Evolutionary conservation across 2,888 invertebrate species (phyloP), one percentile per base, ranked within the genome.

Genomic region (Prosapia bicincta): DNA sequence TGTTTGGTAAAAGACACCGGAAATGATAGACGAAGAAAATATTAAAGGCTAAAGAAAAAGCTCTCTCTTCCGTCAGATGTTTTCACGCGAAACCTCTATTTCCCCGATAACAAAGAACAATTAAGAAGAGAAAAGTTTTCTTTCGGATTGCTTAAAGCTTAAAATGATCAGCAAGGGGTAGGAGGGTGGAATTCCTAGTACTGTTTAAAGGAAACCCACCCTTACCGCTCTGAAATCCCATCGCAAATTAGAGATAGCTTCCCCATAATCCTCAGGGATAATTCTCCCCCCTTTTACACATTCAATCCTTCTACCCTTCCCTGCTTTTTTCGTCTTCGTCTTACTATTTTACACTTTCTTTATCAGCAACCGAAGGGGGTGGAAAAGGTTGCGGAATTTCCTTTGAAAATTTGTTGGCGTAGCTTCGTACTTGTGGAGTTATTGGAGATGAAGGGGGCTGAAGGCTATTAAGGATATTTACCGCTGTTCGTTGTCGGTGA

Each of bases 231-330:
- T 67, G 38, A 75, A 78, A 78, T 78, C 78, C 78, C 76, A 67
- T 76, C 75, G 78, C 78, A 78, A 78, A 78, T 78, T 78, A 78
- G 75, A 72, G 74, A 71, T 75, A 75, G 78, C 78, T 78, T 69
- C 26, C 71, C 65, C 74, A 67, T 74, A 74, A 74, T 76, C 76
- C 74, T 67, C 66, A 26, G 68, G 72, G 74, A 71, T 74, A 74
- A 73, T 74, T 71, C 69, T 54, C 71, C 66, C 26, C 23, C 38
- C 54, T 54, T 71, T 66, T 71, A 23, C 38, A 38, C 38, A 38
- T 38, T 38, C 38, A 38, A 38, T 38, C 43, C 68, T 66, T 23
- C 23, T 65, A 23, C 43, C 23, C 66, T 26, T 43, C 66, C 65
- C 43, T 66, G 65, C 20, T 6, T n/a, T 65, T 43, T 9, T 10